phyloP scores from a whole-genome alignment of 2,888 invertebrate species.

The Rhogogaster chlorosoma region DNA sequence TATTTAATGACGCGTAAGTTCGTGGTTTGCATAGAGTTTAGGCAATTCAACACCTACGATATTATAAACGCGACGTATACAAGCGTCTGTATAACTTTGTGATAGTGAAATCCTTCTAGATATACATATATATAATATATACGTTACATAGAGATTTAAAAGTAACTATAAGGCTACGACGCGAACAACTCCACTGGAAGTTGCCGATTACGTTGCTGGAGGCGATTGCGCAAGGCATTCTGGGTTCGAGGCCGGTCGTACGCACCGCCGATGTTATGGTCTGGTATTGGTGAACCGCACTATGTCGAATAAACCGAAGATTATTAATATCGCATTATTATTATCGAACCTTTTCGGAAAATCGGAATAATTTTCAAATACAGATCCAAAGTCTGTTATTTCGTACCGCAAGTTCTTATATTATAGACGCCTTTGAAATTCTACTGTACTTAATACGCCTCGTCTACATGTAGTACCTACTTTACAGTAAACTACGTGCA shows the following conservation, averaged over 20 bases:
- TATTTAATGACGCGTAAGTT: constrained; percentile 16
- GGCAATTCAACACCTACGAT: not conserved
- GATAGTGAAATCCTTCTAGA: constrained; percentile 28
- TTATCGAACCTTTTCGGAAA: too few species aligned
- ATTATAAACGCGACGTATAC: not conserved
- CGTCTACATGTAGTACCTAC: not conserved
- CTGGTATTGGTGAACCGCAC: constrained; percentile 5
- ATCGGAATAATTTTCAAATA: not conserved
- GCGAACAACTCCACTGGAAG: constrained; percentile 16
- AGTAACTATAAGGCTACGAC: constrained; percentile 27
- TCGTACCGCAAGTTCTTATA: not conserved
- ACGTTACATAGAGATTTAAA: too few species aligned
- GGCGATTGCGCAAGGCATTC: constrained; percentile 67
- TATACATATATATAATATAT: not conserved
- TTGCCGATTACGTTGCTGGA: constrained; percentile 65
- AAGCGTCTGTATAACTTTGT: not conserved
- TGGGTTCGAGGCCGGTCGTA: constrained; percentile 72
- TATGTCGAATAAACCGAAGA: not conserved
- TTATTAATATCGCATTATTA: not conserved
- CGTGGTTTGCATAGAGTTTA: constrained; percentile 36
- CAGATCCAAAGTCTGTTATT: not conserved
- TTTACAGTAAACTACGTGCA: not conserved
- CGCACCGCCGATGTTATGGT: constrained; percentile 53
- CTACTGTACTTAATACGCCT: not conserved
- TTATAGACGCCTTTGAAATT: not conserved